Percentiles rank a stretch among this genome's conserved stretches.
Evolutionary conservation across 2,888 invertebrate species (phyloP).

Genomic region (Carpatolechia fugitivella): DNA sequence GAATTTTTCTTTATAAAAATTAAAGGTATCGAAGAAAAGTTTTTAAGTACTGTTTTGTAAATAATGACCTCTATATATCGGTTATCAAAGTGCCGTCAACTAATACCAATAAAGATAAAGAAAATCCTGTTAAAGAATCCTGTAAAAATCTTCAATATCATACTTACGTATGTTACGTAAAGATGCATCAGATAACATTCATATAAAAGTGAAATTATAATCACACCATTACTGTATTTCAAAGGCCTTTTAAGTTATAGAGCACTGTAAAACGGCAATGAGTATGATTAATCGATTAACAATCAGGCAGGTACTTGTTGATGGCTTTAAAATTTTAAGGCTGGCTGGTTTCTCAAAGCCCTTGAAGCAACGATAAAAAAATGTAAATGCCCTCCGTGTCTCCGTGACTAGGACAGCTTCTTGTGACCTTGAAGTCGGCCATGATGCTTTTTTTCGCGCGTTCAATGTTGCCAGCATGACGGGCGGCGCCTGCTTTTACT

Average conservation of each 20-base stretch:
- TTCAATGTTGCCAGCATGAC: constrained; percentile 74
- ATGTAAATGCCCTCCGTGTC: constrained; percentile 72
- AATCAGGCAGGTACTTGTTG: constrained; percentile 8
- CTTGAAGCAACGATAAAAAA: constrained; percentile 58
- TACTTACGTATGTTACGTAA: too few species aligned
- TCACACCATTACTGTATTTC: not conserved
- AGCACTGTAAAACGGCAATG: constrained; percentile 33
- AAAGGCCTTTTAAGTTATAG: constrained; percentile 13
- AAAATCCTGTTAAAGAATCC: too few species aligned
- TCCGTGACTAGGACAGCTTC: constrained; percentile 76
- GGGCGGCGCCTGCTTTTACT: constrained; percentile 51
- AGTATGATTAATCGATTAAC: constrained; percentile 20
- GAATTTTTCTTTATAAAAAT: not conserved
- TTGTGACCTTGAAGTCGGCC: constrained; percentile 73
- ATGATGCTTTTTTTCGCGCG: constrained; percentile 72
- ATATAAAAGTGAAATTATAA: too few species aligned
- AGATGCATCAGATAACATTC: too few species aligned
- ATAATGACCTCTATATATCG: too few species aligned
- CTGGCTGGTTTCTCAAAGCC: constrained; percentile 40
- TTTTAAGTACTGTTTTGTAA: too few species aligned
- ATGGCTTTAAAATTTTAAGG: constrained; percentile 38
- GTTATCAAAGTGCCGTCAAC: too few species aligned
- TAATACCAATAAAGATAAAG: not conserved
- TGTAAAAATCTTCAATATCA: too few species aligned
- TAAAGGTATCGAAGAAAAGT: not conserved